These are phyloP conservation scores for Drosophila neoperkinsi DNA, from an alignment of 2,888 invertebrate genomes.

Conservation along the genomic window DNA sequence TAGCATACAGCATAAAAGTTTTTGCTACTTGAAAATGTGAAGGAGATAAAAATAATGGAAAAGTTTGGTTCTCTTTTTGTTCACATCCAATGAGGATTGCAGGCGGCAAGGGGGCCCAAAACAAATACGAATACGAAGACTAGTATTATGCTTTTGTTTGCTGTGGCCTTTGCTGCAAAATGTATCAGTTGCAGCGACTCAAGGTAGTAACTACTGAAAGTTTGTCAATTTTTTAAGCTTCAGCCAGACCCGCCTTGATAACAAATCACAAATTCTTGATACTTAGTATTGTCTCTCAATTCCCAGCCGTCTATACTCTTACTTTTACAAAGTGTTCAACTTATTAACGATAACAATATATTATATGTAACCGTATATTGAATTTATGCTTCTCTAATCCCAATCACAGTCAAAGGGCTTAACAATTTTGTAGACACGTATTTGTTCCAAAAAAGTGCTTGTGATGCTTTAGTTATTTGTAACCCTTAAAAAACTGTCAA, in stretches of 20 bases:
- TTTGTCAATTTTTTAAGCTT: conserved; percentile 55
- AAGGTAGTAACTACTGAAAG: conserved; percentile 72
- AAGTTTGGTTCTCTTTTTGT: conserved; percentile 65
- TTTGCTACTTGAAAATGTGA: conserved; percentile 78
- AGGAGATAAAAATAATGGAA: conserved; percentile 81
- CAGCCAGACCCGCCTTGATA: conserved; percentile 47
- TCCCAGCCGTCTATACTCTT: neutral
- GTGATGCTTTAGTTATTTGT: neutral
- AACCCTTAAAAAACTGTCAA: neutral
- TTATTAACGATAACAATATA: neutral
- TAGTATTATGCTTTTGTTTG: conserved; percentile 40
- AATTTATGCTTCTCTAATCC: neutral
- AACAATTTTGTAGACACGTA: neutral
- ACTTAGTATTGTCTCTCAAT: conserved; percentile 7
- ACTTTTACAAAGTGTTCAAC: neutral
- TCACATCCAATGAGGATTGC: conserved; percentile 33
- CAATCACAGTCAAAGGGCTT: neutral
- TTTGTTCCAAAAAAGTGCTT: neutral
- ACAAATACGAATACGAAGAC: conserved; percentile 42
- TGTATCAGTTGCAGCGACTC: conserved; percentile 66
- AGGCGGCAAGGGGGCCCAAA: conserved; percentile 8
- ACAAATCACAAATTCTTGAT: conserved; percentile 26
- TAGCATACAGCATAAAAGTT: conserved; percentile 74
- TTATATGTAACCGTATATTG: neutral
- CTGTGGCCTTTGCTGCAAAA: conserved; percentile 3